Evolutionary conservation across 2,888 invertebrate species (phyloP).

Genomic region (Exocentrus adspersus): DNA sequence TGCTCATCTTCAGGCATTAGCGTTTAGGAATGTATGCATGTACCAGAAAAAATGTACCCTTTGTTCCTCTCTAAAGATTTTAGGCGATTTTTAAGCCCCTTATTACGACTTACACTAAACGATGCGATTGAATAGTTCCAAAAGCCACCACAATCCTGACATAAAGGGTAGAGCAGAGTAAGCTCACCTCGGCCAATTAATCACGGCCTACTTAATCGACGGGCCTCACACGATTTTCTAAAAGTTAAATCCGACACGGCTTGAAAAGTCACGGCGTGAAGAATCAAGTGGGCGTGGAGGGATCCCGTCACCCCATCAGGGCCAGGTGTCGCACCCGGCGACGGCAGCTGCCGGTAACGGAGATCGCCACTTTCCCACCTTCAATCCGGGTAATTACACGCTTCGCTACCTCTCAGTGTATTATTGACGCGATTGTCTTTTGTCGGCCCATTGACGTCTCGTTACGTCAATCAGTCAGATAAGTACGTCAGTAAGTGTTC

Average conservation of each 20-base stretch:
- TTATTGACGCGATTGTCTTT: constrained; percentile 2
- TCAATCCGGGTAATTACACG: constrained; percentile 18
- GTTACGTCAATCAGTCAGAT: constrained; percentile 9
- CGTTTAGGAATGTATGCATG: neutral
- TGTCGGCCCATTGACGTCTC: constrained; percentile 1
- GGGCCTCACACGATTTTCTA: constrained; percentile 1
- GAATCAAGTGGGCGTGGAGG: constrained; percentile 65
- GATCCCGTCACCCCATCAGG: constrained; percentile 61
- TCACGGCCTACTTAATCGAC: neutral
- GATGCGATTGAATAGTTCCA: no score
- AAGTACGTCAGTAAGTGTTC: no score
- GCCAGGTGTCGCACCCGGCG: constrained; percentile 43
- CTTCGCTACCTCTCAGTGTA: constrained; percentile 12
- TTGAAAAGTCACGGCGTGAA: constrained; percentile 64
- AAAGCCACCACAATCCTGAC: no score
- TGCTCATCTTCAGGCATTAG: neutral
- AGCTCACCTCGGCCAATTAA: neutral
- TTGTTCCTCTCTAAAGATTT: no score
- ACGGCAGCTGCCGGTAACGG: constrained; percentile 35
- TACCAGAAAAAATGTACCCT: no score
- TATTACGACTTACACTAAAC: no score
- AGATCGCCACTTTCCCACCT: constrained; percentile 25
- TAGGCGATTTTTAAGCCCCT: no score
- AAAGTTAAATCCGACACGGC: constrained; percentile 62
- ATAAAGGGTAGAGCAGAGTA: no score